phyloP scores from a whole-genome alignment of 2,888 invertebrate genomes.

The Brachylomia viminalis region DNA sequence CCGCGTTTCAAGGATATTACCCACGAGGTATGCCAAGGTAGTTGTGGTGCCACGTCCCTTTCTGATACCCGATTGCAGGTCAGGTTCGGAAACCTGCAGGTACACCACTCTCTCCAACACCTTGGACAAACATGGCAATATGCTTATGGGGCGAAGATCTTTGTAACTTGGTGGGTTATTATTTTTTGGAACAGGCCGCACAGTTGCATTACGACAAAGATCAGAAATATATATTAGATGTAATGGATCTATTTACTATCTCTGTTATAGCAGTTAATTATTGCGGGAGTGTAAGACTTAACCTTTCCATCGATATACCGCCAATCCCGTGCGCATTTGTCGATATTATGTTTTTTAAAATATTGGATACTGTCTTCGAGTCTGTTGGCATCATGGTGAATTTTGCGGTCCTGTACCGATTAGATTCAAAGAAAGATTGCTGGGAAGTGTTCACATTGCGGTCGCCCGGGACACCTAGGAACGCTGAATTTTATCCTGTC shows the following conservation, averaged over 20 bases:
- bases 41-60: no score
- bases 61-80: background rate
- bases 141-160: background rate
- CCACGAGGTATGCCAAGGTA: background rate
- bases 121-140: background rate
- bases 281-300: background rate
- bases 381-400: background rate
- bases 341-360: background rate
- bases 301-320: background rate
- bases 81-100: background rate
- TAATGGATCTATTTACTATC: background rate
- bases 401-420: background rate
- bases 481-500: background rate
- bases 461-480: background rate
- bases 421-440: background rate
- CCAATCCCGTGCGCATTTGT: background rate
- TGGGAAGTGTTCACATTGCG: background rate
- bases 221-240: background rate
- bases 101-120: background rate
- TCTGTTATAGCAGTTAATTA: background rate
- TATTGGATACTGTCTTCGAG: background rate
- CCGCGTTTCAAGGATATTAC: background rate
- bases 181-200: background rate
- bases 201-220: background rate
- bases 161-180: accelerated